Evolutionary conservation across 2,888 invertebrate genomes (phyloP).

Genomic region (Byasa hedistus): DNA sequence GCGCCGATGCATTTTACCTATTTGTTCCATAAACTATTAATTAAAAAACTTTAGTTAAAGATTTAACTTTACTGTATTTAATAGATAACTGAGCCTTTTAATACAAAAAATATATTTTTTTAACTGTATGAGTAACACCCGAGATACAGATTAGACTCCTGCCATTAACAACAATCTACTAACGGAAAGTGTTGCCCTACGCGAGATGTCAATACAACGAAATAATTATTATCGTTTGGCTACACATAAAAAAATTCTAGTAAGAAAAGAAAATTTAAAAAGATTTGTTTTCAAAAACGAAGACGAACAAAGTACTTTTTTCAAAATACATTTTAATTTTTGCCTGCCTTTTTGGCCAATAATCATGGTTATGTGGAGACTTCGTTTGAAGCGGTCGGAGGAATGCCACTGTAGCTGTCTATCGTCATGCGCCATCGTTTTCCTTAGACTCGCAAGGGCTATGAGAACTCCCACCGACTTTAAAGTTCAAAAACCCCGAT

Average conservation of each 20-base stretch:
- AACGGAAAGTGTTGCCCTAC: not conserved
- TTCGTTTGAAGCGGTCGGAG: too few relatives aligned
- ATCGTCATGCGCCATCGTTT: too few relatives aligned
- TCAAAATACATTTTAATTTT: not conserved
- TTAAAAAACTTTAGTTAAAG: slow-evolving; percentile 1
- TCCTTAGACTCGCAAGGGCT: too few relatives aligned
- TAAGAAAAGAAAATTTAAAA: not conserved
- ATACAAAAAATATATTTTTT: not conserved
- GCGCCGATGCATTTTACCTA: slow-evolving; percentile 79
- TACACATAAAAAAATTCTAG: not conserved
- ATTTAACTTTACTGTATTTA: not conserved
- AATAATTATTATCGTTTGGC: not conserved
- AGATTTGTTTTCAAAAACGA: too few relatives aligned
- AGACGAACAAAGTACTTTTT: too few relatives aligned
- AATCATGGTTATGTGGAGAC: too few relatives aligned
- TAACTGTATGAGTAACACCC: not conserved
- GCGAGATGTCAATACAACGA: not conserved
- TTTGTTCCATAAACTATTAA: slow-evolving; percentile 34
- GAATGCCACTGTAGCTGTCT: too few relatives aligned
- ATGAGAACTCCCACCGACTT: too few relatives aligned
- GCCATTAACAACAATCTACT: not conserved
- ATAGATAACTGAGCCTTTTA: not conserved
- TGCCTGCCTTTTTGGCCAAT: too few relatives aligned
- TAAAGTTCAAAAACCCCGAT: too few relatives aligned
- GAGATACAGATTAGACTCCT: not conserved